These are phyloP conservation scores for Lepidocyrtinus sp. DNA, from an alignment of 2,888 invertebrate species.

Conservation along the genomic window DNA sequence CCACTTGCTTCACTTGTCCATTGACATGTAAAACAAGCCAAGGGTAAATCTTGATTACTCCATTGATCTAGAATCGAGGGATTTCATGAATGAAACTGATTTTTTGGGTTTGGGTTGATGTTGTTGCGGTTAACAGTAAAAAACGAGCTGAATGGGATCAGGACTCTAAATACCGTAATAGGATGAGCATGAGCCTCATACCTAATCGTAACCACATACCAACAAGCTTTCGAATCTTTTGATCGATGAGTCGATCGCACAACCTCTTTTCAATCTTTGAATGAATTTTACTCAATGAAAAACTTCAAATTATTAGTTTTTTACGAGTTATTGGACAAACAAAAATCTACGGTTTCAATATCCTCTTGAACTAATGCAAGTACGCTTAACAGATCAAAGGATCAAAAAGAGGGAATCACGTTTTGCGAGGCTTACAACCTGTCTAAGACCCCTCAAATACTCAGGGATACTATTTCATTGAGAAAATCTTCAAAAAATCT, in stretches of 20 bases:
- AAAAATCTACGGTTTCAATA: neutral
- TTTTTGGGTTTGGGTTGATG: neutral
- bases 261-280: neutral
- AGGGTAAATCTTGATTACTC: neutral
- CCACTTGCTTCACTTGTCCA: too few species aligned
- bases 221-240: too few species aligned
- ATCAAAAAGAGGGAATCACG: conserved; percentile 41
- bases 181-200: too few species aligned
- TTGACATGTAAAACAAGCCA: too few species aligned
- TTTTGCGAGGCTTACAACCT: conserved; percentile 18
- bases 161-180: neutral
- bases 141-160: neutral
- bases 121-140: neutral
- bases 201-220: too few species aligned
- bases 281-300: neutral
- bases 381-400: conserved; percentile 43
- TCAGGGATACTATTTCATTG: too few species aligned
- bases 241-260: neutral
- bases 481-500: conserved; percentile 40
- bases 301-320: too few species aligned
- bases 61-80: neutral
- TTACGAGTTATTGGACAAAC: too few species aligned
- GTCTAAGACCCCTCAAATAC: neutral
- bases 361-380: conserved; percentile 7
- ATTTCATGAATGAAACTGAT: neutral